Evolutionary conservation across 35 echinoderm and acorn worm species (phyloP), one percentile per base, ranked within the genome.

Genomic region (Chiridota heheva): DNA sequence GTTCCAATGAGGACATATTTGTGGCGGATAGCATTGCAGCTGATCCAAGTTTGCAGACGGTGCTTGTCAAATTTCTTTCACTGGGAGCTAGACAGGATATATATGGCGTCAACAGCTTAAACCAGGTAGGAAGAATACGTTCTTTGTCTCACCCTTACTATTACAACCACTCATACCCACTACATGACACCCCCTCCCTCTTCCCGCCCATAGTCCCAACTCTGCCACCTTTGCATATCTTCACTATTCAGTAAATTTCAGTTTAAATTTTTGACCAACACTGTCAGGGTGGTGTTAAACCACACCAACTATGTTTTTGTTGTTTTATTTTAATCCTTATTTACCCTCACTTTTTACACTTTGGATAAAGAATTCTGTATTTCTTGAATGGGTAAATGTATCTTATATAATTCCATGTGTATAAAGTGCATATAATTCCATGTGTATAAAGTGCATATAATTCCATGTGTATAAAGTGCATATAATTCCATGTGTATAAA

Each of bases 11-110:
- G 12, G 71, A 79, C 17, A 64, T 68, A 1, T 81, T 61, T 34
- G 77, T 73, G 35, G 89, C 94, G 24, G 76, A 91, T 63, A 46
- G 63, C 20, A 91, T 97, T 32, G 60, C 91, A 5, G 81, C 69
- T 35, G 88, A 97, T 44, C 59, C 69, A 15, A 91, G 87, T 46
- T 81, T 97, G 40, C 76, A 91, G 40, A 72, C 59, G 34, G 58
- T 84, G 1, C 36, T 97, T n/a, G 72, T 91, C 40, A 78, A 91
- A 40, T 97, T 97, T 59, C 73, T 97, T 36, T 97, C 94, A 18
- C 77, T 74, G 27, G 72, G 80, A 30, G 81, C 82, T 22, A 46
- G 72, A 41, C 92, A 90, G 65, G 90, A 86, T 29, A 63, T 73
- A 27, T 74, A 68, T 65, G 88, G 82, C 4, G 65, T 69, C 45